Evolutionary conservation across 2,888 invertebrate species (phyloP), one percentile per base, ranked within the genome.

Genomic region (Stenchaetothrips biformis): DNA sequence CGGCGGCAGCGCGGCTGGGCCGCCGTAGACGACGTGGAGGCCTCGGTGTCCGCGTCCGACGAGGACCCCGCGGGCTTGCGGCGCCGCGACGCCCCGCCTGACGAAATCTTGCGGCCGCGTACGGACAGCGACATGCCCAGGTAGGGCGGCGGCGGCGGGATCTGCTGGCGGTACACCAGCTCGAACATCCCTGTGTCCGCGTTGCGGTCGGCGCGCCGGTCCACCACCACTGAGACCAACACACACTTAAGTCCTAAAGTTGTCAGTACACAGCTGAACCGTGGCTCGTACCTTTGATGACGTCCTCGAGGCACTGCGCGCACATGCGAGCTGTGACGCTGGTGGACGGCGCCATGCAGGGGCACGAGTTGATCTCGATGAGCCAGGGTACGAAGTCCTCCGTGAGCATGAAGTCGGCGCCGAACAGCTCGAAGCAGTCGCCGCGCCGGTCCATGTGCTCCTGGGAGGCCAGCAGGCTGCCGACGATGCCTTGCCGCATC

Each of bases 301-400:
- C 90, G 87, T 97, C 97, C 84, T 94, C 92, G 25, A 96, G 87
- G 7, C 94, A 95, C 83, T 90, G 90, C 4, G 94, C 91, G 86
- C 96, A 97, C 85, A 97, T 91, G 83, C 91, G 90, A 0, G 94
- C 92, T 0, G 97, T 97, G 16, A 97, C 92, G 81, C 91, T 91
- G 0, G 97, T 97, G 48, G 95, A 95, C 6, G 90, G 88, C 37
- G 92, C 89, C 87, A 97, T 90, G 86, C 95, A 93, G 0, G 97
- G 97, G 85, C 93, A 93, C 2, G 95, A 94, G 88, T 98, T 97
- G 83, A 97, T 96, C 89, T 98, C 97, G 84, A 98, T 94, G 82
- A 97, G 88, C 93, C 96, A 96, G 0, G 96, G 96, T 82, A 92
- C 90, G 84, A 92, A 94, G 84, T 95, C 92, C 84, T 95, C 93